Conservation (phyloP, 2,888 invertebrate genomes). For the Parasteatoda lunata region DNA sequence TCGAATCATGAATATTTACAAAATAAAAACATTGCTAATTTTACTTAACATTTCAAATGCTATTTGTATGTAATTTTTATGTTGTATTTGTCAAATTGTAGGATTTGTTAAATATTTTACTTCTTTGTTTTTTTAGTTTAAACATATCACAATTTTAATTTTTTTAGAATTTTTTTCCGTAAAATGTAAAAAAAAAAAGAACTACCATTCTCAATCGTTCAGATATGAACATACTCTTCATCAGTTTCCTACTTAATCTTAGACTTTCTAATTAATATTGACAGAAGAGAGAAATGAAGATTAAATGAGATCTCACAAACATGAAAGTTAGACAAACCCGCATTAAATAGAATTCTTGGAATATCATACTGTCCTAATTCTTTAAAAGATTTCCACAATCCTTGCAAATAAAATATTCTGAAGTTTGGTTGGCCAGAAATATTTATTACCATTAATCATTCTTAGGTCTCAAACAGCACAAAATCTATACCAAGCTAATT, state of each 20-base stretch:
- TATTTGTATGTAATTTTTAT: no score
- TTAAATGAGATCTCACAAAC: conserved; percentile 41
- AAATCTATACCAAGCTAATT: neutral
- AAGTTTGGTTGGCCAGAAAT: conserved; percentile 5
- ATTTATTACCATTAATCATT: conserved; percentile 18
- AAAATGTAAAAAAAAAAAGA: no score
- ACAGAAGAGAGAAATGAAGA: conserved; percentile 23
- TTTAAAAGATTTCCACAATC: conserved; percentile 1
- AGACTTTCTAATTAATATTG: conserved; percentile 50
- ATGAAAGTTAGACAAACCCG: neutral
- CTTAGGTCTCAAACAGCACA: conserved; percentile 11
- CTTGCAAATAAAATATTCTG: conserved; percentile 9
- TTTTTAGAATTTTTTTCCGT: no score
- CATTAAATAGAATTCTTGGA: conserved; percentile 21
- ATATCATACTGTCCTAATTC: neutral
- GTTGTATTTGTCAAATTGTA: no score
- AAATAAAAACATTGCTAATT: no score
- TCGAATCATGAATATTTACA: no score
- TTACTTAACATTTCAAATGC: no score
- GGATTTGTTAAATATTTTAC: no score
- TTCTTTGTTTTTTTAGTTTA: no score
- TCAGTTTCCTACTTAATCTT: conserved; percentile 11
- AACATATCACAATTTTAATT: no score
- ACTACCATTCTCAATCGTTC: neutral
- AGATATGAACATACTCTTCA: neutral